phyloP scores from a whole-genome alignment of 2,113 vertebrate species.

The Microcebus griseorufus region DNA sequence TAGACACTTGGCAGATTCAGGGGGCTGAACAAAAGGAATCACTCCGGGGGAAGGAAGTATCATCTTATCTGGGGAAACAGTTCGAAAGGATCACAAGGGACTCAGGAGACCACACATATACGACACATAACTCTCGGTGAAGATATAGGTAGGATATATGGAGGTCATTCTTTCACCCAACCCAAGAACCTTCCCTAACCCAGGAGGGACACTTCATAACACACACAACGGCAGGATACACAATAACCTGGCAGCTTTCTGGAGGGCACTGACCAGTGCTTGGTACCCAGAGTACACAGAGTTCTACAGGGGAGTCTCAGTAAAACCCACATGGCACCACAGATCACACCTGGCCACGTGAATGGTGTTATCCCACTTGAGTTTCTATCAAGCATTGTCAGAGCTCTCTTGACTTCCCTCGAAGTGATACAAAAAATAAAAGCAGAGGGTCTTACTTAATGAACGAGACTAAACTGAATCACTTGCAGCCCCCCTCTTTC shows the following conservation, averaged over 20 bases:
- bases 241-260: too few relatives aligned
- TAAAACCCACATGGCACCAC: too few relatives aligned
- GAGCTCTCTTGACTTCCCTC: background rate
- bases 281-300: too few relatives aligned
- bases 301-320: too few relatives aligned
- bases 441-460: background rate
- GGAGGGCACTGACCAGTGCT: too few relatives aligned
- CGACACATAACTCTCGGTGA: background rate
- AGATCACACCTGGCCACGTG: too few relatives aligned
- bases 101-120: background rate
- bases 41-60: background rate
- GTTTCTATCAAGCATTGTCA: background rate
- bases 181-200: background rate
- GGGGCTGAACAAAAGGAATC: background rate
- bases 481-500: background rate
- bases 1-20: background rate
- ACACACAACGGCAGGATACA: background rate
- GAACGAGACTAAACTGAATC: background rate
- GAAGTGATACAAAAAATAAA: background rate
- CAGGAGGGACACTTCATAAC: background rate
- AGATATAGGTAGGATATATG: background rate
- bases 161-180: background rate
- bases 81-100: background rate
- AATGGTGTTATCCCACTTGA: background rate
- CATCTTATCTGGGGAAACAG: background rate